Conservation (phyloP, 2,797 vertebrate genomes). For the Thripadectes ignobilis region DNA sequence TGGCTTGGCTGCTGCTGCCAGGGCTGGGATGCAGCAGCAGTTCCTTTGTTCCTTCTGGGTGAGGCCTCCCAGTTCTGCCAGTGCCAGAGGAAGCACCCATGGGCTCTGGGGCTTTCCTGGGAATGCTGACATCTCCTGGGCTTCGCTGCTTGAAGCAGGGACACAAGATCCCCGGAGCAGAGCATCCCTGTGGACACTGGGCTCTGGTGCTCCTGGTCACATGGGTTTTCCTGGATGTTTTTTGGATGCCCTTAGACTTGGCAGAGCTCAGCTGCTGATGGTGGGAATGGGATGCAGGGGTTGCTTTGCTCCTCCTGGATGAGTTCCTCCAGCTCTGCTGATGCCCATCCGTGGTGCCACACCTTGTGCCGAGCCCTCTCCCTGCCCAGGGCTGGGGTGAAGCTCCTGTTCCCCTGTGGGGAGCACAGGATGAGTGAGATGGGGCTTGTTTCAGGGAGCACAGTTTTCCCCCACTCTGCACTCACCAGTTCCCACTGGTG, state of each 20-base stretch:
- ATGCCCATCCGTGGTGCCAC: not conserved
- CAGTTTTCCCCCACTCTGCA: not conserved
- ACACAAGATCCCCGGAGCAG: rapidly evolving
- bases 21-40: not conserved
- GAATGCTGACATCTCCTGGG: not conserved
- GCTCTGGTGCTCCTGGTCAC: rapidly evolving
- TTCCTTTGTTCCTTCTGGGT: not conserved
- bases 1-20: not conserved
- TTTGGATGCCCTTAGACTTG: not conserved
- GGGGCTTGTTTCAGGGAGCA: not conserved
- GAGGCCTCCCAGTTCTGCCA: not conserved
- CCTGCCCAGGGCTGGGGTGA: not conserved
- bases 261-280: not conserved
- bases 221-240: rapidly evolving
- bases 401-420: not conserved
- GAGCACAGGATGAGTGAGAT: not conserved
- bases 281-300: not conserved
- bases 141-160: rapidly evolving
- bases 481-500: not conserved
- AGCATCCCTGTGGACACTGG: not conserved
- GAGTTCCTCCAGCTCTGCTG: not conserved
- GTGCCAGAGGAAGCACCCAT: not conserved
- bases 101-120: not conserved
- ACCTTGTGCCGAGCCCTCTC: not conserved
- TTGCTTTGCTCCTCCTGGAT: not conserved